These are phyloP conservation scores for Lordiphosa andalusiaca DNA, from an alignment of 2,888 invertebrate species.

Conservation along the genomic window DNA sequence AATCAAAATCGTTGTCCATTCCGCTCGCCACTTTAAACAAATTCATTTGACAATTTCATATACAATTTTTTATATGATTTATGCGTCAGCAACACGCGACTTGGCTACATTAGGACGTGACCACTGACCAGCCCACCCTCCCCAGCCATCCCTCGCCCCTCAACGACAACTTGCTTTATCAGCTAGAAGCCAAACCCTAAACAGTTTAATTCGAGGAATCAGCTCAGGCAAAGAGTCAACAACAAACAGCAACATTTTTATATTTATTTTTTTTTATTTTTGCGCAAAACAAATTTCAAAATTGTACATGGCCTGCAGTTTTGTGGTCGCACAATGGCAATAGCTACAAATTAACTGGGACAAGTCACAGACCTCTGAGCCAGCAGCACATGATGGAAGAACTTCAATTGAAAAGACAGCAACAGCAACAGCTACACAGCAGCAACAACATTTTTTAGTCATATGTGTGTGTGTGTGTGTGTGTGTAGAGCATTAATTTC, in stretches of 20 bases:
- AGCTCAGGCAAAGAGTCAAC: conserved; percentile 27
- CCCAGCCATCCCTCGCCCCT: no score
- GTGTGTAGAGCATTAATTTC: conserved; percentile 44
- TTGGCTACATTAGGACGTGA: conserved; percentile 34
- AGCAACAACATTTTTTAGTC: conserved; percentile 30
- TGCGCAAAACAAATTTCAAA: conserved; percentile 53
- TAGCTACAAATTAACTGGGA: conserved; percentile 52
- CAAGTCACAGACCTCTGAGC: conserved; percentile 62
- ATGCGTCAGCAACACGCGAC: conserved; percentile 72
- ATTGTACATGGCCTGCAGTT: conserved; percentile 59
- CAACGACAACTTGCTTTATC: conserved; percentile 36
- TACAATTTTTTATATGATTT: conserved; percentile 53
- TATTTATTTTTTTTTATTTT: conserved; percentile 22
- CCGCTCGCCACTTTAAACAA: conserved; percentile 68
- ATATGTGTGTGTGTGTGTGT: conserved; percentile 28
- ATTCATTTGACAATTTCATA: conserved; percentile 65
- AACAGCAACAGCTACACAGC: conserved; percentile 13
- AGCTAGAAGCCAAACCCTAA: conserved; percentile 24
- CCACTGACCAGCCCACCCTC: conserved; percentile 10
- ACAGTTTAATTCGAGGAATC: conserved; percentile 50
- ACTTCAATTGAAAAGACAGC: conserved; percentile 35
- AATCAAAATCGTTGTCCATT: conserved; percentile 56
- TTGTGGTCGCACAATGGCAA: conserved; percentile 47
- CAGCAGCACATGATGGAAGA: conserved; percentile 25
- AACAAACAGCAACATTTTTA: conserved; percentile 43